phyloP scores from a whole-genome alignment of 2,797 vertebrate genomes.

The Crenuchus spilurus region DNA sequence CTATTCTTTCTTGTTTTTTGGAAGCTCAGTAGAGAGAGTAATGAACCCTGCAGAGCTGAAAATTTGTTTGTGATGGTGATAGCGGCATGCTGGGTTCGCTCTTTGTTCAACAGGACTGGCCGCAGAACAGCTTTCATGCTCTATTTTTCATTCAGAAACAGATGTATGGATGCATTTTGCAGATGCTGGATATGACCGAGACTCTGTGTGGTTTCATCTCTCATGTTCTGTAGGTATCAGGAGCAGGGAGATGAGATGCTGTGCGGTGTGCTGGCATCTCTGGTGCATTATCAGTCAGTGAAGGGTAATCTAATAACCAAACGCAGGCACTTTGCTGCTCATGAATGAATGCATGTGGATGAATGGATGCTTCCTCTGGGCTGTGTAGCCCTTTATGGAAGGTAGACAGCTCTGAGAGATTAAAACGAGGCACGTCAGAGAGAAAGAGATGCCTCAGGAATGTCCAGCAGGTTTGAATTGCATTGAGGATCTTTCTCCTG shows the following conservation, averaged over 20 bases:
- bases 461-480: conserved; percentile 59
- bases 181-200: background rate
- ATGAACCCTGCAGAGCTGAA: background rate
- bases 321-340: conserved; percentile 28
- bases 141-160: background rate
- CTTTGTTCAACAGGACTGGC: background rate
- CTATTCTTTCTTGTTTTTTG: background rate
- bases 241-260: background rate
- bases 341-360: conserved; percentile 61
- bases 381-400: conserved; percentile 63
- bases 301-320: conserved; percentile 33
- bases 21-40: background rate
- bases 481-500: conserved; percentile 63
- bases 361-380: conserved; percentile 59
- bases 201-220: background rate
- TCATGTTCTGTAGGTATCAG: background rate
- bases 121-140: background rate
- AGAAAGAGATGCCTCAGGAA: conserved; percentile 61
- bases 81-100: background rate
- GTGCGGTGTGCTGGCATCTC: background rate
- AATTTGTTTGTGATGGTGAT: background rate
- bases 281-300: conserved; percentile 37
- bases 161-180: conserved; percentile 12
- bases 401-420: conserved; percentile 69
- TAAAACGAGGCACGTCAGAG: conserved; percentile 61